Base-by-base conservation (phyloP, 2,888 invertebrate species). In the Brenthis daphne region DNA sequence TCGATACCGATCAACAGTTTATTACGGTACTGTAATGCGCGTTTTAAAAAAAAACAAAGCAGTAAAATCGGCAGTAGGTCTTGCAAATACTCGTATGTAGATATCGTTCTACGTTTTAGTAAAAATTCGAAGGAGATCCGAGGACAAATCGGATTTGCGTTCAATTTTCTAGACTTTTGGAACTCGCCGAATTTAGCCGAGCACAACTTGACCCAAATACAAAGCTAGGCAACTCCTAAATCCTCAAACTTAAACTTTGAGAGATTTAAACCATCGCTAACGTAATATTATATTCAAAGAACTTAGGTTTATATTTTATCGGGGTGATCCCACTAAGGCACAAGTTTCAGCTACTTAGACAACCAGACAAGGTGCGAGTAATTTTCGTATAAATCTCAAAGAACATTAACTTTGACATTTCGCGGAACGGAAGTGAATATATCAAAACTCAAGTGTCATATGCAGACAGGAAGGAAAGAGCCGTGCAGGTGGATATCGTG, bases 101-200 rank as follows among this genome's bases (percentile, higher is more conserved):
- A 81, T 82, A 82, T 81, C 74, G 78, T 82, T 80, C 79, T 77
- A 77, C 79, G 75, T 71, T 75, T 73, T 71, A 67, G 68, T 67
- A 69, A 71, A 69, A 74, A 71, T 74, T 74, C 70, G 69, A 63
- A 69, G 65, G 57, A 68, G 65, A 70, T 74, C 72, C 73, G 65
- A 54, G 20, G 20, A 73, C 70, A 90, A 90, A 91, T 91, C 90
- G 85, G 89, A 91, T 91, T 91, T 89, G 84, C 86, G 86, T 89
- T 87, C 88, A 89, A 90, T 91, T 89, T 87, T 86, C 82, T 83
- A 87, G 88, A 89, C 85, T 89, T 87, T 87, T 82, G 80, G 84
- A 83, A 86, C 85, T 82, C 74, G 71, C 79, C 78, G 79, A 82
- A 85, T 83, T 82, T 81, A 79, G 79, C 79, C 77, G 80, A 80